These are phyloP conservation scores for Caenorhabditis brenneri DNA, from an alignment of 1,140 invertebrate species.

Conservation along the genomic window DNA sequence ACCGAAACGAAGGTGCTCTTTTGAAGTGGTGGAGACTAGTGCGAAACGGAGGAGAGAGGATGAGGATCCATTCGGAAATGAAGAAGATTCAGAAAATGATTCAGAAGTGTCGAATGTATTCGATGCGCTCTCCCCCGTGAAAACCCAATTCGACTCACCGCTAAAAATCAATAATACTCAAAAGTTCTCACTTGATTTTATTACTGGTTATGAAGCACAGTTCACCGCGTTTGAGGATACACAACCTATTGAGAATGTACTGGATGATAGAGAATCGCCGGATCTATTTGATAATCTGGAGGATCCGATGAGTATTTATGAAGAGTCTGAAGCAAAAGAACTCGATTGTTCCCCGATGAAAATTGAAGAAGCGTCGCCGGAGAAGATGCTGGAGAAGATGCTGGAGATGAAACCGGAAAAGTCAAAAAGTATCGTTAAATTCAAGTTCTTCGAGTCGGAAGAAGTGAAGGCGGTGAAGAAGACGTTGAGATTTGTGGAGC, in stretches of 20 bases:
- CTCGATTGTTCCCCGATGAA: neutral
- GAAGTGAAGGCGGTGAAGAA: neutral
- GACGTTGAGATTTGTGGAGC: neutral
- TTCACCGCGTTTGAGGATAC: neutral
- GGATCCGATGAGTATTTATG: slow-evolving; percentile 13
- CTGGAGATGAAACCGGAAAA: no score
- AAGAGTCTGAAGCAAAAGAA: neutral
- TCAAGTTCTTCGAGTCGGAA: neutral
- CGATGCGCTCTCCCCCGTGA: neutral
- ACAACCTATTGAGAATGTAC: neutral
- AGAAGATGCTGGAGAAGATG: no score
- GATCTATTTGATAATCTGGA: neutral
- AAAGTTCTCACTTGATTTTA: slow-evolving; percentile 13
- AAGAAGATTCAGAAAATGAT: neutral
- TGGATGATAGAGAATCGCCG: neutral
- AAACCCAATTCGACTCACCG: neutral
- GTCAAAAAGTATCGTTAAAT: no score
- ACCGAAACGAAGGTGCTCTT: neutral
- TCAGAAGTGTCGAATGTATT: neutral
- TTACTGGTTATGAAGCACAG: slow-evolving; percentile 3
- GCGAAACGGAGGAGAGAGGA: slow-evolving; percentile 4
- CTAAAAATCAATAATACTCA: neutral
- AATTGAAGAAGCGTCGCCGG: neutral
- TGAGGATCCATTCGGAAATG: neutral
- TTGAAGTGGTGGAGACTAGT: neutral